These are phyloP conservation scores for Brachypterus glaber DNA, from an alignment of 2,888 invertebrate species.

Conservation along the genomic window DNA sequence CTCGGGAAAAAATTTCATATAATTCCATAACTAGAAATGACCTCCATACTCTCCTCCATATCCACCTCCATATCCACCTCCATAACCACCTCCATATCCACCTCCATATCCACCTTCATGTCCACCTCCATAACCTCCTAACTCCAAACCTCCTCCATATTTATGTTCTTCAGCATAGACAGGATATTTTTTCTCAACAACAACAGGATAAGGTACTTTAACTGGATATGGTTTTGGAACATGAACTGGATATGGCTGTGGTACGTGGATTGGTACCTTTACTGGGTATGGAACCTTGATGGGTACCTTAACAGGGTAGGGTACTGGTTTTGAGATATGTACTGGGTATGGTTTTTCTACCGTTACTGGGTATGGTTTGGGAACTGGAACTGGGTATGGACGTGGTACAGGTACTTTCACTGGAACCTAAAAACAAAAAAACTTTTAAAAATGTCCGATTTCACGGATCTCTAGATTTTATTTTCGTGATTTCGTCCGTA, in stretches of 20 bases:
- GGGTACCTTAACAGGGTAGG: constrained; percentile 42
- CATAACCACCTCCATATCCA: not conserved
- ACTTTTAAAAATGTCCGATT: too few relatives aligned
- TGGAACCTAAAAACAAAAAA: constrained; percentile 18
- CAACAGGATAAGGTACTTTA: constrained; percentile 50
- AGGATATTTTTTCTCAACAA: constrained; percentile 47
- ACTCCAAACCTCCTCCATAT: constrained; percentile 19
- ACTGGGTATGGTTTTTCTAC: constrained; percentile 52
- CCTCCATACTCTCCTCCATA: constrained; percentile 6
- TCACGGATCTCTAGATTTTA: too few relatives aligned
- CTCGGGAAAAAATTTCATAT: too few relatives aligned
- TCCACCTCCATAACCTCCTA: constrained; percentile 15
- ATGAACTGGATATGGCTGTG: constrained; percentile 44
- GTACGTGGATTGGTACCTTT: constrained; percentile 36
- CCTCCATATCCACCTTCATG: constrained; percentile 29
- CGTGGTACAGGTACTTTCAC: constrained; percentile 38
- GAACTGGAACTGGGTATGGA: constrained; percentile 31
- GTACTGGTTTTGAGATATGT: constrained; percentile 44
- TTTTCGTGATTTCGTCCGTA: too few relatives aligned
- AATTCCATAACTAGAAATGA: too few relatives aligned
- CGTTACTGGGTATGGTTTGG: constrained; percentile 45
- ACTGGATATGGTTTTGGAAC: constrained; percentile 48
- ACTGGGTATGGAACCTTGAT: constrained; percentile 47
- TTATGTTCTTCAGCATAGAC: constrained; percentile 28
- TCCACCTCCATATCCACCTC: constrained; percentile 4